Percentiles rank a stretch among this genome's conserved stretches.
Evolutionary conservation across 2,113 vertebrate genomes (phyloP).

Genomic region (Sclerurus mexicanus): DNA sequence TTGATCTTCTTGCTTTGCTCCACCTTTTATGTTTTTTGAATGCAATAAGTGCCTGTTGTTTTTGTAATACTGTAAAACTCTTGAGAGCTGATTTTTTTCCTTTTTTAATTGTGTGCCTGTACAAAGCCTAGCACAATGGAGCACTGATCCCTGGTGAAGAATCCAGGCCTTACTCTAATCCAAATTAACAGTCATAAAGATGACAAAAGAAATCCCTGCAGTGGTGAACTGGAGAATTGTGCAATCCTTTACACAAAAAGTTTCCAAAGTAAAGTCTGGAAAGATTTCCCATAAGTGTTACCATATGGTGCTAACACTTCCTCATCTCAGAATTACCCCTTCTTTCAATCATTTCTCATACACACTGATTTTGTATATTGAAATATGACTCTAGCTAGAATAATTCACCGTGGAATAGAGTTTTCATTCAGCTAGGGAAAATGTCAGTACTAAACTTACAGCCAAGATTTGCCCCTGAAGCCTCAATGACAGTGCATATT

Average conservation of each 20-base stretch:
- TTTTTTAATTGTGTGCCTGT: background rate
- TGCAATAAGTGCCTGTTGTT: background rate
- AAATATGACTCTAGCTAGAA: background rate
- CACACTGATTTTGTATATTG: background rate
- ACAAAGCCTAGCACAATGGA: background rate
- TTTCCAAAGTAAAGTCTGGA: background rate
- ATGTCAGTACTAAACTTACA: background rate
- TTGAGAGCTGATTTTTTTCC: background rate
- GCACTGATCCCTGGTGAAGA: background rate
- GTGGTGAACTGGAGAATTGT: background rate
- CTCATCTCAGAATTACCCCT: background rate
- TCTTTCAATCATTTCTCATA: background rate
- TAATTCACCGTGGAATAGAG: background rate
- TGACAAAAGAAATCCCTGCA: constrained; percentile 27
- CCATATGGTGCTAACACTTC: background rate
- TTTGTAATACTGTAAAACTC: background rate
- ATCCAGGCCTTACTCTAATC: background rate
- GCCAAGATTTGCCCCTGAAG: background rate
- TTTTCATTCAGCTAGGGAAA: background rate
- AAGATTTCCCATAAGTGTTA: background rate
- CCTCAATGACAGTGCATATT: background rate
- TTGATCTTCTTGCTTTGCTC: background rate
- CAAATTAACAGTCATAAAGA: constrained; percentile 7
- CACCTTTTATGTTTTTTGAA: background rate
- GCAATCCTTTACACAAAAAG: background rate